Conservation (phyloP, 2,888 invertebrate species). For the Himalopsyche japonica region DNA sequence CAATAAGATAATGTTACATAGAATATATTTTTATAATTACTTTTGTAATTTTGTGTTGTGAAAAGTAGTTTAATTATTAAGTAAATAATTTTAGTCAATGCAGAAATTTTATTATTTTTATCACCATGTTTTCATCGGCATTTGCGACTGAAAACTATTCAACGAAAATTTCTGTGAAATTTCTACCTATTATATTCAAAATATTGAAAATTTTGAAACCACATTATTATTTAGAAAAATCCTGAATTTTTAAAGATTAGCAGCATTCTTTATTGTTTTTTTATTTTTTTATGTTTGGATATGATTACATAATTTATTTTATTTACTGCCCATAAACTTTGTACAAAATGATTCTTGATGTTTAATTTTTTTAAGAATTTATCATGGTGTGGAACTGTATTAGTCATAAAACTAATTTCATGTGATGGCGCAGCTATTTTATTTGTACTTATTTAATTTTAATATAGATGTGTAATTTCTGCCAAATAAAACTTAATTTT, state of each 20-base stretch:
- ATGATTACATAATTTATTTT: slow-evolving; percentile 12
- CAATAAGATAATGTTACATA: background rate
- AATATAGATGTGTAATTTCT: background rate
- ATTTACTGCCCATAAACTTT: slow-evolving; percentile 25
- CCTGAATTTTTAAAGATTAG: slow-evolving; percentile 15
- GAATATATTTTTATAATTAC: background rate
- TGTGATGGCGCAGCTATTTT: background rate
- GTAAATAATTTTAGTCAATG: background rate
- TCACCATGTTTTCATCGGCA: background rate
- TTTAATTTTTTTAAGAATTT: background rate
- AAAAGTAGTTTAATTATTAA: background rate
- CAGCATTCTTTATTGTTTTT: slow-evolving; percentile 16
- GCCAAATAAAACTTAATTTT: background rate
- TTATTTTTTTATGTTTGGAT: slow-evolving; percentile 21
- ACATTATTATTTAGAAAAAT: background rate
- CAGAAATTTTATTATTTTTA: background rate
- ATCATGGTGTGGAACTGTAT: background rate
- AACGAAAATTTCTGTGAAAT: slow-evolving; percentile 33
- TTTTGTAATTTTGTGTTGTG: slow-evolving; percentile 1
- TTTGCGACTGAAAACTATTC: background rate
- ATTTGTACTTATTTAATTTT: background rate
- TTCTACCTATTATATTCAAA: slow-evolving; percentile 18
- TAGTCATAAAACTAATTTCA: background rate
- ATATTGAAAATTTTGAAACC: background rate
- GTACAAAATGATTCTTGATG: slow-evolving; percentile 12